Percentiles rank a stretch among this genome's conserved stretches.
Evolutionary conservation across 2,113 vertebrate genomes (phyloP).

Genomic region (Tragelaphus scriptus): DNA sequence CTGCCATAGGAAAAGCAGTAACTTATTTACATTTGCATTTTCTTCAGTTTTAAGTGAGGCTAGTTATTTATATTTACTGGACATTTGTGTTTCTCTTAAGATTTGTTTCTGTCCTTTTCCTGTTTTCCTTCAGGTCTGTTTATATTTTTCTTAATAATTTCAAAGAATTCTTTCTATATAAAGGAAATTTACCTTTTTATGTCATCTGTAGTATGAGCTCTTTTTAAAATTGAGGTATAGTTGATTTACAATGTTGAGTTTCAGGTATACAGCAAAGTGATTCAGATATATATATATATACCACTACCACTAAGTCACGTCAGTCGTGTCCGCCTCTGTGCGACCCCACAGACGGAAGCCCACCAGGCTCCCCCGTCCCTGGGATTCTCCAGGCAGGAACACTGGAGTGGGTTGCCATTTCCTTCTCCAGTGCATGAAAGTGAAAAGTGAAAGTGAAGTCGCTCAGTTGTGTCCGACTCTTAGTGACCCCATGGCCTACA

Average conservation of each 20-base stretch:
- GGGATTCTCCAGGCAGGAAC: no score
- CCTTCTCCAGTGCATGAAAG: no score
- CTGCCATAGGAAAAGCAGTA: neutral
- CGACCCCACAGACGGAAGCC: no score
- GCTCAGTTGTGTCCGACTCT: no score
- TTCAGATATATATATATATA: neutral
- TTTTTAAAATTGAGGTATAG: neutral
- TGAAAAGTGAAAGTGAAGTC: no score
- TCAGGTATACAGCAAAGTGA: neutral
- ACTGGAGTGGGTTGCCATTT: no score
- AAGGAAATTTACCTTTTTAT: neutral
- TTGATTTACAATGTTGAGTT: neutral
- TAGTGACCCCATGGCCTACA: no score
- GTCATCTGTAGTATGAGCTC: neutral
- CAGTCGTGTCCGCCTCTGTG: no score
- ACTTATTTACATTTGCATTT: neutral
- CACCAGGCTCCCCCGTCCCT: no score
- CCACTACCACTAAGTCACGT: no score
- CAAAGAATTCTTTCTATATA: neutral
- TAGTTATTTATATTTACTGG: neutral
- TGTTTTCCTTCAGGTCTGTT: neutral
- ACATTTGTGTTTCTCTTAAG: neutral
- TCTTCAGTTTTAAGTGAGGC: neutral
- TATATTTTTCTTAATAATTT: slow-evolving; percentile 22
- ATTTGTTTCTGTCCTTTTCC: neutral